These are phyloP conservation scores for Euzetes globulus DNA, from an alignment of 2,888 invertebrate genomes.

Conservation along the genomic window DNA sequence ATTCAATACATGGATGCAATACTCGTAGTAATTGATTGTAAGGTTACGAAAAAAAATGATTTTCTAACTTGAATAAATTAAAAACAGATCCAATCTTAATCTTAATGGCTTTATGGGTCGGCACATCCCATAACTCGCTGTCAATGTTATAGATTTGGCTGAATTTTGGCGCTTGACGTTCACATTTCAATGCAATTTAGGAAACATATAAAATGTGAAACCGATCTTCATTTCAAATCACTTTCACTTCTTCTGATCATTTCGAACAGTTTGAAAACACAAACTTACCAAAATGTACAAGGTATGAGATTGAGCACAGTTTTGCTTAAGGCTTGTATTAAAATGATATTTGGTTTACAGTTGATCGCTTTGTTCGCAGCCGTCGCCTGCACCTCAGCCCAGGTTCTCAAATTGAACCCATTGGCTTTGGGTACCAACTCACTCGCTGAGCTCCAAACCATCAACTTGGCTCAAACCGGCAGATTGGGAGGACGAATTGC, in stretches of 20 bases:
- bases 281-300: constrained; percentile 15
- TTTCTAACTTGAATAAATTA: background rate
- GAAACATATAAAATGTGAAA: constrained; percentile 14
- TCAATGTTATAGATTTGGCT: too few species aligned
- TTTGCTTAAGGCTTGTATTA: background rate
- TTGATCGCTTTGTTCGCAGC: background rate
- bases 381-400: background rate
- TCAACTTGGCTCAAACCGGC: background rate
- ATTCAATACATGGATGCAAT: background rate
- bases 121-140: constrained; percentile 2
- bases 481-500: background rate
- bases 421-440: background rate
- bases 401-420: background rate
- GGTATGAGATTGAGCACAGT: background rate
- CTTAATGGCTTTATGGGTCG: constrained; percentile 17
- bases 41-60: background rate
- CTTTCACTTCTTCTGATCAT: background rate
- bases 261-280: background rate
- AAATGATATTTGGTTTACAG: background rate
- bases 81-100: background rate
- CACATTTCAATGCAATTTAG: background rate
- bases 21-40: background rate
- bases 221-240: background rate
- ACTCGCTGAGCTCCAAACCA: background rate
- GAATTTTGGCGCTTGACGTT: background rate